Conservation (phyloP, 2,888 invertebrate species). For the Dione vanillae region DNA sequence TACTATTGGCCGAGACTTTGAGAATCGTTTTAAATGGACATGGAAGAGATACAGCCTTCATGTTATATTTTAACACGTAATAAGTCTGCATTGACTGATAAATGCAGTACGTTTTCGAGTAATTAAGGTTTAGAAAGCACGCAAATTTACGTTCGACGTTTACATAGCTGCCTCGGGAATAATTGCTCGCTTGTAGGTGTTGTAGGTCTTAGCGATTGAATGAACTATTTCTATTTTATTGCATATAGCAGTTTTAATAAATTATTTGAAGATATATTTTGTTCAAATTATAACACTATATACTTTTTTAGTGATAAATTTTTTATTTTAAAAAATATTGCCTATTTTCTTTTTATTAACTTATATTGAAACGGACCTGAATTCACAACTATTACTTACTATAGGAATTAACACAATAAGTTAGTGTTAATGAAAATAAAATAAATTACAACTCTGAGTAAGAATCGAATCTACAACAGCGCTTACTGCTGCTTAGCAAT, state of each 20-base stretch:
- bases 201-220: slow-evolving; percentile 31
- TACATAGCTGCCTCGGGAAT: slow-evolving; percentile 54
- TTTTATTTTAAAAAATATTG: no score
- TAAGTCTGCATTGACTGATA: slow-evolving; percentile 47
- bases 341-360: no score
- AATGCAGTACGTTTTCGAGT: slow-evolving; percentile 55
- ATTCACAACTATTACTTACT: no score
- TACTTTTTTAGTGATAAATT: no score
- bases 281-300: no score
- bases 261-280: neutral
- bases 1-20: neutral
- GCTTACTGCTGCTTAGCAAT: no score
- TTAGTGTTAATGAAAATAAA: no score
- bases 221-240: slow-evolving; percentile 33
- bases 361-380: no score
- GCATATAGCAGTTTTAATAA: neutral
- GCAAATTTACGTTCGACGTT: slow-evolving; percentile 59
- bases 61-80: neutral
- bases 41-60: neutral
- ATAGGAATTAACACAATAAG: no score
- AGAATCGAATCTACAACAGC: no score
- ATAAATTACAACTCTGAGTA: no score
- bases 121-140: slow-evolving; percentile 53
- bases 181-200: slow-evolving; percentile 52
- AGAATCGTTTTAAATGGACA: neutral